These are phyloP conservation scores for Biston stratarius DNA, from an alignment of 2,888 invertebrate genomes.

Conservation along the genomic window DNA sequence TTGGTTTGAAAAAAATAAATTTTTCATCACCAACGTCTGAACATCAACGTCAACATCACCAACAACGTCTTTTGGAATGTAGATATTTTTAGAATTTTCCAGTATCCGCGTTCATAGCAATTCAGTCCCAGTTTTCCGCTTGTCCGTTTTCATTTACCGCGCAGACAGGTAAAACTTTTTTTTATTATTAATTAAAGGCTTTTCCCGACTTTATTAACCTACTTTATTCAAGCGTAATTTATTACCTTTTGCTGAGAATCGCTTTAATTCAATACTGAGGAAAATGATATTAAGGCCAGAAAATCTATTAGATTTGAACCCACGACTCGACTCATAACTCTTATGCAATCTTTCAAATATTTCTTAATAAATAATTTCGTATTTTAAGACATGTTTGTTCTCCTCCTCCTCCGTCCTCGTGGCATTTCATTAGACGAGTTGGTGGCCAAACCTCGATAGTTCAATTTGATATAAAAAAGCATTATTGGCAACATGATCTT, in stretches of 20 bases:
- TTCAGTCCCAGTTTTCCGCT: constrained; percentile 11
- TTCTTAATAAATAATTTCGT: too few relatives aligned
- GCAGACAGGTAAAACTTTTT: constrained; percentile 10
- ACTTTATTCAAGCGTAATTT: constrained; percentile 16
- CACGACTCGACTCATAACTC: neutral
- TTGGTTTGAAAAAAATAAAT: too few relatives aligned
- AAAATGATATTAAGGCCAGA: neutral
- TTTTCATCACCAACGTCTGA: neutral
- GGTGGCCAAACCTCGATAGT: too few relatives aligned
- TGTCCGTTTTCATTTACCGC: constrained; percentile 25
- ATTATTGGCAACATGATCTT: too few relatives aligned
- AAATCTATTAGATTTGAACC: neutral
- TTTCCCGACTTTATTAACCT: constrained; percentile 20
- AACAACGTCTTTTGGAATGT: neutral
- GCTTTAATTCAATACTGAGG: constrained; percentile 15
- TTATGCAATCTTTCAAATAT: too few relatives aligned
- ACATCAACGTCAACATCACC: neutral
- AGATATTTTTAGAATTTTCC: constrained; percentile 7
- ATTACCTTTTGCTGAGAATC: constrained; percentile 11
- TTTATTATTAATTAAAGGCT: constrained; percentile 23
- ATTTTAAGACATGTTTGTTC: too few relatives aligned
- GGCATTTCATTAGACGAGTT: too few relatives aligned
- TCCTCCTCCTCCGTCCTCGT: too few relatives aligned
- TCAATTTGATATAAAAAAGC: too few relatives aligned
- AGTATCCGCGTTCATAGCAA: constrained; percentile 4